phyloP scores from a whole-genome alignment of 1,140 invertebrate genomes.

The Drosophila nigromelanica region DNA sequence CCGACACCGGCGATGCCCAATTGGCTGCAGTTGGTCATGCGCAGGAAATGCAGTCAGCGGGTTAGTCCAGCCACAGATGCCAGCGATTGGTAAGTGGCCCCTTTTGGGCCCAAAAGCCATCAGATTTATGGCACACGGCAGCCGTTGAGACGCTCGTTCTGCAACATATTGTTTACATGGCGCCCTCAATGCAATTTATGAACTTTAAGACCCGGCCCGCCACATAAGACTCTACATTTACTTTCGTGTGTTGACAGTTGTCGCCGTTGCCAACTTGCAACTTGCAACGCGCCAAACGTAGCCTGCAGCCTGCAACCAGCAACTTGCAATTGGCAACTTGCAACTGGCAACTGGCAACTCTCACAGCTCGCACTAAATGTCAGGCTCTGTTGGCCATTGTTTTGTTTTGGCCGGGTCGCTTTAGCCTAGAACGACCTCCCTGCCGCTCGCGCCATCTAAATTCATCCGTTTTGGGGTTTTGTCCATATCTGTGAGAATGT shows the following conservation, averaged over 20 bases:
- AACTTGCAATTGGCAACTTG: conserved; percentile 4
- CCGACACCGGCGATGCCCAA: conserved; percentile 74
- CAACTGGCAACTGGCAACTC: conserved; percentile 16
- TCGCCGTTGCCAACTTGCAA: conserved; percentile 50
- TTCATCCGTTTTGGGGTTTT: conserved; percentile 52
- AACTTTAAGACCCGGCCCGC: conserved; percentile 60
- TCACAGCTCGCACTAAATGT: conserved; percentile 53
- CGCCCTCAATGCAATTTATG: conserved; percentile 68
- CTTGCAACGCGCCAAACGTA: conserved; percentile 30
- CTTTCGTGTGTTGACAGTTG: conserved; percentile 80
- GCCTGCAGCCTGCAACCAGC: conserved; percentile 22
- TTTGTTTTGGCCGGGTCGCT: conserved; percentile 8
- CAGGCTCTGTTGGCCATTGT: conserved; percentile 68
- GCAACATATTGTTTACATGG: conserved; percentile 73
- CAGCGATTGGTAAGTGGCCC: conserved; percentile 66
- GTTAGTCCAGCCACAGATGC: conserved; percentile 33
- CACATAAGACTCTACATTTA: conserved; percentile 60
- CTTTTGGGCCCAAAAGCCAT: conserved; percentile 40
- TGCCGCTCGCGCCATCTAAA: conserved; percentile 35
- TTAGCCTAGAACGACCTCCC: conserved; percentile 36
- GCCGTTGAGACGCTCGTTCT: conserved; percentile 54
- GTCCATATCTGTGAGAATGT: conserved; percentile 24
- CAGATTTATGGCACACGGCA: conserved; percentile 77
- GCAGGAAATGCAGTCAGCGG: conserved; percentile 77
- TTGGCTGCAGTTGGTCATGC: conserved; percentile 83